Percentiles rank a stretch among this genome's conserved stretches.
These are phyloP conservation scores for Cosmia trapezina DNA, from an alignment of 2,888 invertebrate genomes.

Conservation along the genomic window DNA sequence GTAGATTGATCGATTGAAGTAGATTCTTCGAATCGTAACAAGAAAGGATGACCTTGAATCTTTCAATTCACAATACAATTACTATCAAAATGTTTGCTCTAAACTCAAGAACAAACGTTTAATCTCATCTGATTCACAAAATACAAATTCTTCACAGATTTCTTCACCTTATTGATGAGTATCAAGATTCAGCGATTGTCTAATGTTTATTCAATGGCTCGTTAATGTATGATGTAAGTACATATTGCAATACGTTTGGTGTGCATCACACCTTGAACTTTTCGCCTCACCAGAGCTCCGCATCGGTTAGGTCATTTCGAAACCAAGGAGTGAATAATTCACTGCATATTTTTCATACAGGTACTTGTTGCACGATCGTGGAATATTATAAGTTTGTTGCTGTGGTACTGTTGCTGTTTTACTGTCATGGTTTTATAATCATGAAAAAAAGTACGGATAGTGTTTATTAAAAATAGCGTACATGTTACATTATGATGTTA, in stretches of 20 bases:
- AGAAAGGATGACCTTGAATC: neutral
- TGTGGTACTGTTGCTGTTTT: conserved; percentile 23
- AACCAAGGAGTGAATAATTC: conserved; percentile 64
- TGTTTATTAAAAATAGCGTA: conserved; percentile 1
- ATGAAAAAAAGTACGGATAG: conserved; percentile 12
- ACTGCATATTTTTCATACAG: conserved; percentile 42
- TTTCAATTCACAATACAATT: neutral
- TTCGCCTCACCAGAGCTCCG: conserved; percentile 70
- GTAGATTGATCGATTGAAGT: too few relatives aligned
- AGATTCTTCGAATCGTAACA: neutral
- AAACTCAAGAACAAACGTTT: neutral
- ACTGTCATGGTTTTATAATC: conserved; percentile 37
- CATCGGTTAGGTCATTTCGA: conserved; percentile 70
- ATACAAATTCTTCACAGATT: conserved; percentile 23
- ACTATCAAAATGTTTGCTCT: neutral
- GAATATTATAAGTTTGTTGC: conserved; percentile 44
- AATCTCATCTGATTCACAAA: conserved; percentile 10
- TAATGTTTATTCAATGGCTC: conserved; percentile 55
- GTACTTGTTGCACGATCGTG: conserved; percentile 55
- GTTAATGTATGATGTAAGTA: conserved; percentile 51
- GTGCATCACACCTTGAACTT: conserved; percentile 79
- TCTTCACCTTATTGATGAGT: conserved; percentile 21
- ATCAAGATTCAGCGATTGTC: conserved; percentile 42
- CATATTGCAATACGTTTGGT: conserved; percentile 38
- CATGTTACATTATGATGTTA: conserved; percentile 12